Conservation (phyloP, 2,888 invertebrate genomes). For the Trissoscelio sp. region DNA sequence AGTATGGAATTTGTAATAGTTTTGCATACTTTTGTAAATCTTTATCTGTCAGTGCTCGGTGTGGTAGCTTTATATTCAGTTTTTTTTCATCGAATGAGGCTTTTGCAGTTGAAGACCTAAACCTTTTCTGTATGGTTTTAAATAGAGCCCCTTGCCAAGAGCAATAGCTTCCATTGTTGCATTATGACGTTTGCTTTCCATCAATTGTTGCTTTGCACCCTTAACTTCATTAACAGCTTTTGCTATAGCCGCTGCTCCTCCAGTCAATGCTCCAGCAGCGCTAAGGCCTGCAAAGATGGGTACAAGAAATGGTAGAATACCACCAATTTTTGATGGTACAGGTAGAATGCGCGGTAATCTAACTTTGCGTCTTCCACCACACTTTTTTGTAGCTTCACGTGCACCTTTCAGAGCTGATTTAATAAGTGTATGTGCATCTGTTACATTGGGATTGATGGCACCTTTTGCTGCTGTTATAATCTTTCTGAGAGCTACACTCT, state of each 20-base stretch:
- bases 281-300: constrained; percentile 72
- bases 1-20: too few relatives aligned
- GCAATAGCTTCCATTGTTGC: constrained; percentile 79
- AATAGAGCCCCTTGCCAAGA: constrained; percentile 70
- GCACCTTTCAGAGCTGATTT: constrained; percentile 28
- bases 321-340: constrained; percentile 56
- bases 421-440: background rate
- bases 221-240: constrained; percentile 78
- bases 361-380: constrained; percentile 2
- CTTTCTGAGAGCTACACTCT: constrained; percentile 2
- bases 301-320: constrained; percentile 71
- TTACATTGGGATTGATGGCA: background rate
- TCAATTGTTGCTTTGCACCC: constrained; percentile 74
- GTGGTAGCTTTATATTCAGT: constrained; percentile 30
- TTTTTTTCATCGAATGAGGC: background rate
- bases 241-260: constrained; percentile 78
- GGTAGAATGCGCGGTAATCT: constrained; percentile 16
- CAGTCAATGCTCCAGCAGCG: constrained; percentile 75
- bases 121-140: constrained; percentile 27
- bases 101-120: background rate
- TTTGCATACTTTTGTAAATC: constrained; percentile 75
- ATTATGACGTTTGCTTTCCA: constrained; percentile 78
- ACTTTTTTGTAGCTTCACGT: background rate
- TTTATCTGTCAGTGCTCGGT: constrained; percentile 73
- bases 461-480: constrained; percentile 34